Evolutionary conservation across 2,797 vertebrate genomes (phyloP), one percentile per base, ranked within the genome.

Genomic region (Hephaestus fuliginosus): DNA sequence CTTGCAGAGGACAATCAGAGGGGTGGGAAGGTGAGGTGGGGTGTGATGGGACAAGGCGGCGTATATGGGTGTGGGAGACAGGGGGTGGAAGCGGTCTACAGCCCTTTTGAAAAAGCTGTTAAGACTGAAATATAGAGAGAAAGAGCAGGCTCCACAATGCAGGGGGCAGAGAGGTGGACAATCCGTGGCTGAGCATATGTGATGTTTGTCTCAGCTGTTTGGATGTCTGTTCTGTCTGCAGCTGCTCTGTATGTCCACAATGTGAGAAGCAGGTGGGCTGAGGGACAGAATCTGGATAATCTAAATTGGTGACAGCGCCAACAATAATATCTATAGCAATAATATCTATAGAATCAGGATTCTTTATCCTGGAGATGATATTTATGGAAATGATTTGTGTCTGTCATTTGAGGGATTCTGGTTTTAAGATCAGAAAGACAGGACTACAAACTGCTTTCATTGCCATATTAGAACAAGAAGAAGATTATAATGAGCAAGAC

Each of bases 1-100:
- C 62, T 80, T 33, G 56, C 41, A 49, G 57, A 41, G 77, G 73
- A 78, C 80, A 78, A 86, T 86, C 84, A 78, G 58, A 78, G n/a
- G 65, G 74, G 67, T 70, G 67, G 64, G 76, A 70, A 76, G 74
- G 82, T 82, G 82, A 76, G 58, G 64, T 62, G 63, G 46, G 57
- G 44, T 72, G 69, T 56, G 76, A 68, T 82, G 67, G 67, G 51
- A 72, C 72, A 66, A 39, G 51, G 55, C 0, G 25, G 36, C 22
- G 62, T 52, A 39, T 48, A 39, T 48, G 56, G 81, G 63, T 68
- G 68, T 33, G 65, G 56, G 28, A 58, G 71, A 65, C 53, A 15
- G 28, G 22, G 73, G 66, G 53, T 64, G 80, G 75, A 64, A 52
- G 36, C 3, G 9, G 56, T 69, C 64, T 55, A 10, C 22, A 43